Conservation (phyloP, 2,113 vertebrate species). For the Zosterops lateralis region DNA sequence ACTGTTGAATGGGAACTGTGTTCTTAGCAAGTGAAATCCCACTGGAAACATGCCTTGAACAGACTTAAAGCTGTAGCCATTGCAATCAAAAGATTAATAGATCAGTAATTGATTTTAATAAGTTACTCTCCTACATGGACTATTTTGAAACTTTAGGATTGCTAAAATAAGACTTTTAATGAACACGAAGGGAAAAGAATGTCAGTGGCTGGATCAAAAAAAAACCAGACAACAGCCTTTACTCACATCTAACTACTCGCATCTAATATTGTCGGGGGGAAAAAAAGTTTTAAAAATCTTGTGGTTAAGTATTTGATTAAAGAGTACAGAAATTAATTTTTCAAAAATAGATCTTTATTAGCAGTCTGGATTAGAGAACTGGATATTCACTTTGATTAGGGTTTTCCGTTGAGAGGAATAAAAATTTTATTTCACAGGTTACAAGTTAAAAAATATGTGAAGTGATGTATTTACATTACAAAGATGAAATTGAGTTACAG, state of each 20-base stretch:
- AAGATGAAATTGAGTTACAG: not conserved
- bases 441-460: not conserved
- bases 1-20: rapidly evolving
- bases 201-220: not conserved
- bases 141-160: not conserved
- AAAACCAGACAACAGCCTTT: not conserved
- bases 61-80: not conserved
- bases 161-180: not conserved
- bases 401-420: not conserved
- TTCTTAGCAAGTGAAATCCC: not conserved
- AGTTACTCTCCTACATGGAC: not conserved
- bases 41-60: not conserved
- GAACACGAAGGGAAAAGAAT: not conserved
- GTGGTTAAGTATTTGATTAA: not conserved
- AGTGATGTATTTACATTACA: not conserved
- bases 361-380: not conserved
- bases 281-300: not conserved
- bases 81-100: not conserved
- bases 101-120: not conserved
- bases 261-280: not conserved
- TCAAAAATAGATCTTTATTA: slow-evolving; percentile 20
- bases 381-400: not conserved
- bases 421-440: not conserved
- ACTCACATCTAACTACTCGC: rapidly evolving
- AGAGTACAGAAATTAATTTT: not conserved